phyloP scores from a whole-genome alignment of 1,140 invertebrate species.

The Megathymus violae region DNA sequence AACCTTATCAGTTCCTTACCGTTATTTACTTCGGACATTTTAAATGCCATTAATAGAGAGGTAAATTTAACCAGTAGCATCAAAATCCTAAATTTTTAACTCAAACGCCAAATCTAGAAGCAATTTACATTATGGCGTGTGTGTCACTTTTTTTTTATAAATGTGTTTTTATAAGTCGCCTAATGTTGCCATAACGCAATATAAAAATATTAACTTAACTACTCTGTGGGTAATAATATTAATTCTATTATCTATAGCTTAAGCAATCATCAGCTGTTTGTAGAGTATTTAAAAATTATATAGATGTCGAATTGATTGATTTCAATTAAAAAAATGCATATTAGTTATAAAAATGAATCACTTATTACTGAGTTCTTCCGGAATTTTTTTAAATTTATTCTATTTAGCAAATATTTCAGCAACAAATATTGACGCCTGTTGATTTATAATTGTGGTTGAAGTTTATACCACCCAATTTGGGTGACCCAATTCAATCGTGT shows the following conservation, averaged over 20 bases:
- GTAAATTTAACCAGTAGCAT: slow-evolving; percentile 67
- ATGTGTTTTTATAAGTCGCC: slow-evolving; percentile 56
- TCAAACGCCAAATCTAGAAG: slow-evolving; percentile 81
- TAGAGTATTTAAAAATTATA: too few species aligned
- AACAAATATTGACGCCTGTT: too few species aligned
- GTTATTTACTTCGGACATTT: slow-evolving; percentile 78
- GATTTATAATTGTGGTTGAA: too few species aligned
- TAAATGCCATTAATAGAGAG: slow-evolving; percentile 72
- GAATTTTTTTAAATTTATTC: too few species aligned
- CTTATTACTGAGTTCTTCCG: too few species aligned
- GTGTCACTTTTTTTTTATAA: slow-evolving; percentile 80
- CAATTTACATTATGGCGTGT: slow-evolving; percentile 84
- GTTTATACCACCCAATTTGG: too few species aligned
- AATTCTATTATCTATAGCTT: neutral
- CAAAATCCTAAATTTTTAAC: slow-evolving; percentile 78
- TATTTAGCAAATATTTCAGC: too few species aligned
- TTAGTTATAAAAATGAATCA: too few species aligned
- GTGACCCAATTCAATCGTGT: too few species aligned
- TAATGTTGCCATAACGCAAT: slow-evolving; percentile 22
- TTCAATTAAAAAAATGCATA: too few species aligned
- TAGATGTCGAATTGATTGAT: too few species aligned
- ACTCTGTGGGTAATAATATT: neutral
- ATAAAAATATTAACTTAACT: neutral
- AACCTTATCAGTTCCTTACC: slow-evolving; percentile 63
- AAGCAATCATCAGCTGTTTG: too few species aligned